Conservation (phyloP, 2,888 invertebrate genomes). For the Melanostoma mellinum region DNA sequence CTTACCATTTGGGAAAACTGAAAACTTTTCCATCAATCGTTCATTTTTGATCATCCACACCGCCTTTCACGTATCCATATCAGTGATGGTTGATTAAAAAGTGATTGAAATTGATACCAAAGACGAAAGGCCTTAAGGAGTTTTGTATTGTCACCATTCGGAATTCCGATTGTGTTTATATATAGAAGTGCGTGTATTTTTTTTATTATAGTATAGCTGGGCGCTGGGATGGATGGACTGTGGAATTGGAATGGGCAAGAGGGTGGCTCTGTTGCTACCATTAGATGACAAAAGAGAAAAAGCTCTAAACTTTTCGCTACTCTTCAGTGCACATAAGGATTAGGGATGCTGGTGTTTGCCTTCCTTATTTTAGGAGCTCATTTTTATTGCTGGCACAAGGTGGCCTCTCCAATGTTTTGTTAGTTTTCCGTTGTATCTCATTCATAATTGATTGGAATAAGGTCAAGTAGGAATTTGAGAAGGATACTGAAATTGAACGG, state of each 20-base stretch:
- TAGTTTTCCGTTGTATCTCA: conserved; percentile 63
- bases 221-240: no score
- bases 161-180: conserved; percentile 56
- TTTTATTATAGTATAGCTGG: conserved; percentile 22
- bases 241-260: no score
- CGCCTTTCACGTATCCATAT: conserved; percentile 35
- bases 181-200: conserved; percentile 38
- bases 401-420: conserved; percentile 53
- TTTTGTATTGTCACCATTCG: conserved; percentile 47
- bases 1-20: conserved; percentile 3
- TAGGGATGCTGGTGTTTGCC: conserved; percentile 28
- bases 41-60: conserved; percentile 21
- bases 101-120: conserved; percentile 69
- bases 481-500: conserved; percentile 66
- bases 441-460: conserved; percentile 75
- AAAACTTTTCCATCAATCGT: conserved; percentile 36
- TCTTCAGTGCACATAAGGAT: conserved; percentile 40
- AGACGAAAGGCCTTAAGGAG: conserved; percentile 26
- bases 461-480: conserved; percentile 74
- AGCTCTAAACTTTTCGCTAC: conserved; percentile 48
- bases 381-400: conserved; percentile 70
- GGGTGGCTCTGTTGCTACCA: background rate
- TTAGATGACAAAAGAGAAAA: conserved; percentile 51
- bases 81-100: conserved; percentile 66
- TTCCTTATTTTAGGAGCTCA: conserved; percentile 39